Conservation (phyloP, 1,140 invertebrate species). For the Aphaenogaster floridana region DNA sequence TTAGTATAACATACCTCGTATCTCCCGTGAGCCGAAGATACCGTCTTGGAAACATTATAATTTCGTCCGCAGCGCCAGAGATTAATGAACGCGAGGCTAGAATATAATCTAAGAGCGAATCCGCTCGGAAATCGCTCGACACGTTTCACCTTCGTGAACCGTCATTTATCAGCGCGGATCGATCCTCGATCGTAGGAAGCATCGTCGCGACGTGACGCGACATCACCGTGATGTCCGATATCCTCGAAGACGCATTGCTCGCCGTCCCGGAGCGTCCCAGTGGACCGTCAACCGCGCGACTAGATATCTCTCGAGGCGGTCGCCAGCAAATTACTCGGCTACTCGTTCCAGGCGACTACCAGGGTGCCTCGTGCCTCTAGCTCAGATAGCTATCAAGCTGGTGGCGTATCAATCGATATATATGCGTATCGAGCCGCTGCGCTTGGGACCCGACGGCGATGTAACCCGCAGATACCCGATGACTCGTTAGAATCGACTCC, state of each 20-base stretch:
- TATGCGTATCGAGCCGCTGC: constrained; percentile 15
- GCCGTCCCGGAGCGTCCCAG: not conserved
- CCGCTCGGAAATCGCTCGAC: constrained; percentile 41
- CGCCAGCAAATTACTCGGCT: constrained; percentile 62
- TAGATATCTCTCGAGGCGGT: constrained; percentile 63
- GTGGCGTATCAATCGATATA: constrained; percentile 52
- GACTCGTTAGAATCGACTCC: constrained; percentile 40
- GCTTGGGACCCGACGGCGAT: constrained; percentile 12
- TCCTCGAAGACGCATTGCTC: constrained; percentile 25
- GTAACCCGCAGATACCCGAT: constrained; percentile 48
- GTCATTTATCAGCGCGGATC: constrained; percentile 51
- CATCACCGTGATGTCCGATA: constrained; percentile 20
- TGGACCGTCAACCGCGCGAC: constrained; percentile 10
- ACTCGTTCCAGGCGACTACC: constrained; percentile 43
- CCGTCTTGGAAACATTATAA: not conserved
- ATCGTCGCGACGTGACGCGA: constrained; percentile 39
- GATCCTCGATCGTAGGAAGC: constrained; percentile 62
- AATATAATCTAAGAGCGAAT: constrained; percentile 30
- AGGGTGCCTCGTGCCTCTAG: constrained; percentile 37
- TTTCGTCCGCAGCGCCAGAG: not conserved
- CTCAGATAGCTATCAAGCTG: constrained; percentile 64
- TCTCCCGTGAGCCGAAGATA: not conserved
- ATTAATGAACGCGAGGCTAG: constrained; percentile 33
- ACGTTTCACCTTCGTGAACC: constrained; percentile 14
- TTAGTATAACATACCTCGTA: not conserved